Evolutionary conservation across 2,797 vertebrate species (phyloP).

Genomic region (Melanotaenia maccullochi): DNA sequence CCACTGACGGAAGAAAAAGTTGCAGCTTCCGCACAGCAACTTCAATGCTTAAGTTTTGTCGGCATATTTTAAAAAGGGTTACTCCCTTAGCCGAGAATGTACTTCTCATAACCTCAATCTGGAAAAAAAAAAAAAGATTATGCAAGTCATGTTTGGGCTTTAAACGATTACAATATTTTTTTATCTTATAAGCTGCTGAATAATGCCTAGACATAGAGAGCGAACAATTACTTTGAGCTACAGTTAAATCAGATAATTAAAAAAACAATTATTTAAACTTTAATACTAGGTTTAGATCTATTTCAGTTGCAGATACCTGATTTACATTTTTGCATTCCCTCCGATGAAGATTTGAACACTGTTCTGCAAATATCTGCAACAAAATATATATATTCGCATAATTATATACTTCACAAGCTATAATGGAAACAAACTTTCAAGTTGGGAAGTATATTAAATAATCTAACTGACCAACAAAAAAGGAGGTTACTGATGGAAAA

Average conservation of each 20-base stretch:
- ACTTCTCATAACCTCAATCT: slow-evolving; percentile 12
- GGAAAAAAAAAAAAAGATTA: slow-evolving; percentile 1
- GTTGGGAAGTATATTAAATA: no score
- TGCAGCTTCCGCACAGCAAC: slow-evolving; percentile 40
- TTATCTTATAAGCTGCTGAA: not conserved
- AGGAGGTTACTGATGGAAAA: no score
- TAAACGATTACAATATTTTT: not conserved
- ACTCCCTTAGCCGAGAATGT: slow-evolving; percentile 16
- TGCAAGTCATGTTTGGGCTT: not conserved
- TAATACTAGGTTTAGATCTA: no score
- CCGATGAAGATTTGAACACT: not conserved
- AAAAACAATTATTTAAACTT: no score
- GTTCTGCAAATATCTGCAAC: not conserved
- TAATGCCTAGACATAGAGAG: not conserved
- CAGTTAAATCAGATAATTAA: not conserved
- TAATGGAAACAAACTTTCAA: not conserved
- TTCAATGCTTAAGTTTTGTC: slow-evolving; percentile 35
- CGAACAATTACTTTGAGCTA: not conserved
- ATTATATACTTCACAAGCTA: not conserved
- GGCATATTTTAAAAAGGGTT: slow-evolving; percentile 25
- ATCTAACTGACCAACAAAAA: no score
- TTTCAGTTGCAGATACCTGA: not conserved
- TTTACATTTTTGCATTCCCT: no score
- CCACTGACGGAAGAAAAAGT: slow-evolving; percentile 32
- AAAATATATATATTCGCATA: not conserved